Percentiles rank a stretch among this genome's conserved stretches.
Evolutionary conservation across 1,140 invertebrate species (phyloP).

Genomic region (Stenopsyche tienmushanensis): DNA sequence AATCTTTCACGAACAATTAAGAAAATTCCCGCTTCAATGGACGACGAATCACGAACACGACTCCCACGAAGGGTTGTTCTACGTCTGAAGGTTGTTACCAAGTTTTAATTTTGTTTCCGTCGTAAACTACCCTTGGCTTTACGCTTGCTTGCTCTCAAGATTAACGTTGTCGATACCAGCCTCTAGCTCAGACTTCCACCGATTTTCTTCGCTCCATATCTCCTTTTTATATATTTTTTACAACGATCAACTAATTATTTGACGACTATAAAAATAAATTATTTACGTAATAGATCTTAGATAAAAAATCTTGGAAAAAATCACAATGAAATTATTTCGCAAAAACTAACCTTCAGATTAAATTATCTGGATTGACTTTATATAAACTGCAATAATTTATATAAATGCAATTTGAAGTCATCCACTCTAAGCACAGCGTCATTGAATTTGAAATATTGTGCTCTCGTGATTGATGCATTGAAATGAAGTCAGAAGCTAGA

Average conservation of each 20-base stretch:
- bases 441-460: too few relatives aligned
- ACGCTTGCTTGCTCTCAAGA: not conserved
- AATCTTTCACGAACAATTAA: not conserved
- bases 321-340: too few relatives aligned
- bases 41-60: not conserved
- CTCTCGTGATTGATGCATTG: too few relatives aligned
- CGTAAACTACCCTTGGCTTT: not conserved
- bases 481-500: too few relatives aligned
- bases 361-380: too few relatives aligned
- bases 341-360: too few relatives aligned
- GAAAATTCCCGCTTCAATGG: not conserved
- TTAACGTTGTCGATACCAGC: not conserved
- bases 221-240: not conserved
- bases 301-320: too few relatives aligned
- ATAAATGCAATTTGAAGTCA: too few relatives aligned
- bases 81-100: not conserved
- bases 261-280: too few relatives aligned
- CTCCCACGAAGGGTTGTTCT: not conserved
- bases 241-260: not conserved
- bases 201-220: not conserved
- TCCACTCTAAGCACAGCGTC: too few relatives aligned
- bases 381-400: too few relatives aligned
- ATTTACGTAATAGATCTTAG: too few relatives aligned
- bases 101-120: not conserved
- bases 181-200: not conserved